Conservation (phyloP, 2,888 invertebrate species). For the Trissolcus brochymenae region DNA sequence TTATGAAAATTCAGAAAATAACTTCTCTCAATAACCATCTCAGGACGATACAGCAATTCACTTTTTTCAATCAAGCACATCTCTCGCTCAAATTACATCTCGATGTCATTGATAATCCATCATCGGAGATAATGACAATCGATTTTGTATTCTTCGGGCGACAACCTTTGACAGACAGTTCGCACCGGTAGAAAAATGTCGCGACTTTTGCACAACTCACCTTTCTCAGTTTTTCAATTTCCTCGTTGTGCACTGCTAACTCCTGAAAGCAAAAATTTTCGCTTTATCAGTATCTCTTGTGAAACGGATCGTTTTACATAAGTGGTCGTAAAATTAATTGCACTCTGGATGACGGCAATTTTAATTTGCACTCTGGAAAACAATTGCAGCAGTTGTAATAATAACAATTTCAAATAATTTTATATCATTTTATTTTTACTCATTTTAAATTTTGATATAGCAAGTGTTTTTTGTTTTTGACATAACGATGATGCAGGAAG, state of each 20-base stretch:
- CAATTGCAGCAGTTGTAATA: background rate
- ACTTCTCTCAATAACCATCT: too few relatives aligned
- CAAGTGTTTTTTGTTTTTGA: too few relatives aligned
- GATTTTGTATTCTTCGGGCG: conserved; percentile 32
- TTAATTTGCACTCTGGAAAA: background rate
- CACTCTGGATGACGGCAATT: background rate
- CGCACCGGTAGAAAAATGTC: conserved; percentile 8
- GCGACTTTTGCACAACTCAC: conserved; percentile 34
- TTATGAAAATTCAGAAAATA: too few relatives aligned
- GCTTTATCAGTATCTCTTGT: conserved; percentile 27
- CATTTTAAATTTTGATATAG: too few relatives aligned
- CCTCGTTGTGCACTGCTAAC: conserved; percentile 43
- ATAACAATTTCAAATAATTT: background rate
- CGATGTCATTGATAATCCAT: too few relatives aligned
- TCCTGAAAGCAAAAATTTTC: conserved; percentile 44
- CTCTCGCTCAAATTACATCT: too few relatives aligned
- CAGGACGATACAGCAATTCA: too few relatives aligned
- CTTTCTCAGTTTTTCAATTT: conserved; percentile 54
- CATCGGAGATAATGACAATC: conserved; percentile 41
- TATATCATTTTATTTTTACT: too few relatives aligned
- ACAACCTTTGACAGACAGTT: conserved; percentile 34
- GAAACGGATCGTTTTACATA: conserved; percentile 28
- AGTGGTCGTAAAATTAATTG: background rate
- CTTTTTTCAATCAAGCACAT: too few relatives aligned
- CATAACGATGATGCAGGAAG: background rate